Percentiles rank a stretch among this genome's conserved stretches.
These are phyloP conservation scores for Intellagama lesueurii DNA, from an alignment of 2,797 vertebrate species.

Conservation along the genomic window DNA sequence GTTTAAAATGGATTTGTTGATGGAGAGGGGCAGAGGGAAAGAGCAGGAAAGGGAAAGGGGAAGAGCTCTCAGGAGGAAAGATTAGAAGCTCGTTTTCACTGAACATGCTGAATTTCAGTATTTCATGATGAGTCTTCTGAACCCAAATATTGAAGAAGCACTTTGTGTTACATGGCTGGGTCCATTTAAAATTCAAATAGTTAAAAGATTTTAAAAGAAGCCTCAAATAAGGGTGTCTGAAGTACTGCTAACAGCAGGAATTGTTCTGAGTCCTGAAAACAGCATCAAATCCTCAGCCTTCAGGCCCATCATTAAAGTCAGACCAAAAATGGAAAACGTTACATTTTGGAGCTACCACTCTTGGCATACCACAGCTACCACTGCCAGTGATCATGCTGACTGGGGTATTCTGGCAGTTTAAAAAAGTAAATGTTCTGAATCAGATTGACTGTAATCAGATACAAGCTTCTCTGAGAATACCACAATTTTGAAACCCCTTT, in stretches of 20 bases:
- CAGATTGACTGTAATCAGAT: too few species aligned
- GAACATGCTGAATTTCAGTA: too few species aligned
- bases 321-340: neutral
- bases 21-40: neutral
- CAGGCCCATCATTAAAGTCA: neutral
- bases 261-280: neutral
- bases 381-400: too few species aligned
- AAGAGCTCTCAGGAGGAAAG: neutral
- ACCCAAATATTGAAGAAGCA: neutral
- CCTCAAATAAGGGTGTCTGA: neutral
- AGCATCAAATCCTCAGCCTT: neutral
- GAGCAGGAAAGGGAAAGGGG: neutral
- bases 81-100: neutral
- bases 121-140: neutral
- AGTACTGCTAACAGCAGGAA: too few species aligned
- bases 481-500: neutral
- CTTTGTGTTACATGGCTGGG: neutral
- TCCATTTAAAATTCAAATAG: neutral
- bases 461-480: too few species aligned
- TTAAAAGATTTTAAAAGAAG: neutral
- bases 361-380: too few species aligned
- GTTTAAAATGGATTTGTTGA: neutral
- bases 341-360: neutral
- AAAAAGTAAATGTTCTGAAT: too few species aligned
- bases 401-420: too few species aligned